Conservation (phyloP, 2,797 vertebrate genomes). For the Lithobates sylvaticus region DNA sequence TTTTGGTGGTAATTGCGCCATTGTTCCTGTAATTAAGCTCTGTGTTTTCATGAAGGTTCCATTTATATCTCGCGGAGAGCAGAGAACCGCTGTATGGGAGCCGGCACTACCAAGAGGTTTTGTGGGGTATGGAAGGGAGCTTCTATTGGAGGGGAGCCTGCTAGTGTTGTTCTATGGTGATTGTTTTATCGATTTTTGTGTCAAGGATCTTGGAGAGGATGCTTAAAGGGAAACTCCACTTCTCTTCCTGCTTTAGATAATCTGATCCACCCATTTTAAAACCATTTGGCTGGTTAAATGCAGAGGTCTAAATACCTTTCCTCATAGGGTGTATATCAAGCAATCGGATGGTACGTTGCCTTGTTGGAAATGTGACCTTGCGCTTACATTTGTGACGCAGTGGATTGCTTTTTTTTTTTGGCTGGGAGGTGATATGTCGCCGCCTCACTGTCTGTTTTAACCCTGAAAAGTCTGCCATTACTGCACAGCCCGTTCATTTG, state of each 20-base stretch:
- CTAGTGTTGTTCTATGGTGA: neutral
- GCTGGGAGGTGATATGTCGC: too few relatives aligned
- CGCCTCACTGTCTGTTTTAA: too few relatives aligned
- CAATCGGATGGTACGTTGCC: too few relatives aligned
- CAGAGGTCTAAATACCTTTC: too few relatives aligned
- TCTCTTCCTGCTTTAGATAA: neutral
- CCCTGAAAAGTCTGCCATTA: too few relatives aligned
- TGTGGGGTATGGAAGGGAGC: neutral
- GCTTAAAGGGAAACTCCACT: neutral
- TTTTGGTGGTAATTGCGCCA: constrained; percentile 61
- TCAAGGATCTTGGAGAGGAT: neutral
- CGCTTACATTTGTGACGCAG: too few relatives aligned
- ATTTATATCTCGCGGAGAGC: constrained; percentile 53
- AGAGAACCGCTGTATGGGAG: constrained; percentile 34
- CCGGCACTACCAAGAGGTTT: neutral
- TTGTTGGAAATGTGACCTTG: too few relatives aligned
- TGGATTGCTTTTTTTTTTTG: too few relatives aligned
- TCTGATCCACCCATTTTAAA: too few relatives aligned
- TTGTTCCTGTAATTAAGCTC: constrained; percentile 61
- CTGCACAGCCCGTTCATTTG: too few relatives aligned
- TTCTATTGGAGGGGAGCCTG: neutral
- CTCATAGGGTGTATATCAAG: too few relatives aligned
- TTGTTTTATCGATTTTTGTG: constrained; percentile 31
- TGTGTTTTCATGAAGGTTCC: constrained; percentile 55
- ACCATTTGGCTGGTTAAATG: too few relatives aligned